Conservation (phyloP, 2,888 invertebrate species). For the Limnephilus auricula region DNA sequence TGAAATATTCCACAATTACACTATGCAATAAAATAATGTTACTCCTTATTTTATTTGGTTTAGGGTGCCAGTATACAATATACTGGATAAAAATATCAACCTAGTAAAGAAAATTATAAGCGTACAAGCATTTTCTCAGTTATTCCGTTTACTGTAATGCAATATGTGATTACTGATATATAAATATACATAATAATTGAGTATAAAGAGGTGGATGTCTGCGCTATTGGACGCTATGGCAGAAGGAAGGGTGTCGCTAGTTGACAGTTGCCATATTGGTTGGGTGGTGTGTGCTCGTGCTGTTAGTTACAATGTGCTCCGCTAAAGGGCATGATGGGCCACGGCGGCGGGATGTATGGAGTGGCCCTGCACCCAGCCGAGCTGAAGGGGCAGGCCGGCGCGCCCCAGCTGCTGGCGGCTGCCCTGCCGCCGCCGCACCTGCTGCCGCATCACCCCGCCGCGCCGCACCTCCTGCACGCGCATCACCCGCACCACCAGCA, state of each 20-base stretch:
- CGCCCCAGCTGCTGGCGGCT: slow-evolving; percentile 78
- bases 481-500: slow-evolving; percentile 73
- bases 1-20: background rate
- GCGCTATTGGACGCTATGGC: background rate
- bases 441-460: slow-evolving; percentile 78
- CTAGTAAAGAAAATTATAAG: background rate
- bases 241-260: background rate
- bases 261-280: background rate
- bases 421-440: slow-evolving; percentile 76
- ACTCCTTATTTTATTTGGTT: background rate
- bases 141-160: background rate
- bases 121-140: background rate
- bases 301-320: slow-evolving; percentile 21
- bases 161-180: background rate
- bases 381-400: slow-evolving; percentile 67
- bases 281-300: background rate
- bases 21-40: background rate
- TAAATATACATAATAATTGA: background rate
- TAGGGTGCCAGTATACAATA: background rate
- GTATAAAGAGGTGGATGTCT: background rate
- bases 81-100: background rate
- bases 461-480: slow-evolving; percentile 75
- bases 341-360: slow-evolving; percentile 61
- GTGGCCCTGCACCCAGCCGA: slow-evolving; percentile 68
- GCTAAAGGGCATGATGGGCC: slow-evolving; percentile 52